Evolutionary conservation across 2,113 vertebrate genomes (phyloP), one percentile per base, ranked within the genome.

Genomic region (Prochilodus magdalenae): DNA sequence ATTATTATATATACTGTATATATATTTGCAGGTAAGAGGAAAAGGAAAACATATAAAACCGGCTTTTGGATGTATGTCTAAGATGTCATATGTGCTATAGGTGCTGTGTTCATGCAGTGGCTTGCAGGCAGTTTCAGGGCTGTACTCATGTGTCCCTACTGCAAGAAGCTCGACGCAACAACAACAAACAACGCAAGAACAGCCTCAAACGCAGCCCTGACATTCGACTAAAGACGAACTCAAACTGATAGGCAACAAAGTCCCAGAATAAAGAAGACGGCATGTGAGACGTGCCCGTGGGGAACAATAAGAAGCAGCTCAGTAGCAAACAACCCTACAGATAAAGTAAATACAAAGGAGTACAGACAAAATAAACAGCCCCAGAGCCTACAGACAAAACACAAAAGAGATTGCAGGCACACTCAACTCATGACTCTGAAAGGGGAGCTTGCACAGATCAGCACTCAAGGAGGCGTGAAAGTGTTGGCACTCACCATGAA

Each of bases 401-500:
- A n/a, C 40, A 59, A 4, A 11, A 51, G 47, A 51, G 20, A 80
- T 26, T 30, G 12, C 14, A 33, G 24, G 11, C 7, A 11, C 5
- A 24, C 30, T 26, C 0, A 22, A 73, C 53, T 57, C 53, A 20
- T 55, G 20, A 57, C 53, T 57, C 7, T 22, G 20, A 57, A 57
- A 20, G 15, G 15, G 40, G 40, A 11, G 40, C 40, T 44, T 7
- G 12, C 55, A 82, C 55, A 27, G 20, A 16, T 59, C 60, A 83
- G 60, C n/a, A n/a, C 57, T 26, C n/a, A 65, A 30, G 40, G 36
- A 77, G 59, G 67, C 26, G 75, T 53, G 44, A 59, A 57, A 74
- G 24, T 18, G 15, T 44, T 29, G 44, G 67, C 55, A 85, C 86
- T 87, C 73, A 87, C 86, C 86, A 99, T 97, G 88, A 99, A 98